Evolutionary conservation across 2,797 vertebrate species (phyloP).

Genomic region (Poeciliopsis gracilis): DNA sequence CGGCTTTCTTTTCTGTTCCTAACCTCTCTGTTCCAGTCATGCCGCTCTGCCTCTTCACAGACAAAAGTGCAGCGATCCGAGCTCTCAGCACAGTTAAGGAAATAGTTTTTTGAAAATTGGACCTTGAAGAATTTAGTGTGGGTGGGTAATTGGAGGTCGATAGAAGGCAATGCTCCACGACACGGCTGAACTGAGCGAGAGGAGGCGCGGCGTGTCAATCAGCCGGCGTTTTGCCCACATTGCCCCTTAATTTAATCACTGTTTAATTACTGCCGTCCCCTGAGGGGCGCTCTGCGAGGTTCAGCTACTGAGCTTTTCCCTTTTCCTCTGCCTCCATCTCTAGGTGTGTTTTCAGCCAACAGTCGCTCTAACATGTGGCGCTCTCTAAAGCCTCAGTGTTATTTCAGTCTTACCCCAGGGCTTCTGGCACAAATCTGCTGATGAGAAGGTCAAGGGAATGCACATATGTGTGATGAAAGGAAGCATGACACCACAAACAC

Average conservation of each 20-base stretch:
- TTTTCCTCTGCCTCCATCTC: slow-evolving; percentile 56
- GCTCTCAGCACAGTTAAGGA: slow-evolving; percentile 68
- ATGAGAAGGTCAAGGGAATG: slow-evolving; percentile 83
- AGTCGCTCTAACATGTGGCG: slow-evolving; percentile 66
- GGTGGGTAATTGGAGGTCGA: slow-evolving; percentile 79
- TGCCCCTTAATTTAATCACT: slow-evolving; percentile 86
- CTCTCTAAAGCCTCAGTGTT: slow-evolving; percentile 78
- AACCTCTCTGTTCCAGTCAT: slow-evolving; percentile 39
- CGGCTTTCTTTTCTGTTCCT: slow-evolving; percentile 15
- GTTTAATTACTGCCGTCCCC: slow-evolving; percentile 84
- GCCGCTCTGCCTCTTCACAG: slow-evolving; percentile 46
- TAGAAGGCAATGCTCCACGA: slow-evolving; percentile 74
- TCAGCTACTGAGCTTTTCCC: slow-evolving; percentile 75
- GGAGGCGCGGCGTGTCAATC: slow-evolving; percentile 77
- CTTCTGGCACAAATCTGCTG: slow-evolving; percentile 73
- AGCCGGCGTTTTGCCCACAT: slow-evolving; percentile 76
- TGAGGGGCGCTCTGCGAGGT: slow-evolving; percentile 74
- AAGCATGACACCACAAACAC: slow-evolving; percentile 58
- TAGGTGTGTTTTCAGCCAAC: slow-evolving; percentile 71
- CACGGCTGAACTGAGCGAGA: slow-evolving; percentile 66
- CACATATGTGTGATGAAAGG: slow-evolving; percentile 71
- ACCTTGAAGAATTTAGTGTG: slow-evolving; percentile 76
- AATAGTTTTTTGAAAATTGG: slow-evolving; percentile 74
- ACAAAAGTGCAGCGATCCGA: slow-evolving; percentile 68
- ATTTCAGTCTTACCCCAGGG: slow-evolving; percentile 81